Percentiles rank a stretch among this genome's conserved stretches.
Conservation (phyloP, 2,888 invertebrate species). For the Crossocerus cetratus region DNA sequence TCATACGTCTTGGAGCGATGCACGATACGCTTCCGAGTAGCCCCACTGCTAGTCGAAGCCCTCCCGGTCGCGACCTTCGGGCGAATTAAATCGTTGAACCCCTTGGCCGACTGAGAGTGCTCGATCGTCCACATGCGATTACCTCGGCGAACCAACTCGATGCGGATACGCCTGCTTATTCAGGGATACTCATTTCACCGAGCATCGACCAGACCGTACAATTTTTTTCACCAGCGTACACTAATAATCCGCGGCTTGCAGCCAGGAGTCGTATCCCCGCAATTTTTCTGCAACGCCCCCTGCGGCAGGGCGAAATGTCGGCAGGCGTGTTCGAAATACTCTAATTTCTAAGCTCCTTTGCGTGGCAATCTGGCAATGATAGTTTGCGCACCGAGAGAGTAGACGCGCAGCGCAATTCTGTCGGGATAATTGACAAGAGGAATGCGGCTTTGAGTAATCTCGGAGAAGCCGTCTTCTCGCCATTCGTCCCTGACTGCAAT, state of each 20-base stretch:
- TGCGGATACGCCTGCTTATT: not conserved
- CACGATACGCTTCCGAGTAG: slow-evolving; percentile 68
- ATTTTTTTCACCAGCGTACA: too few species aligned
- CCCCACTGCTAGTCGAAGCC: slow-evolving; percentile 35
- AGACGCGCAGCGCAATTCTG: not conserved
- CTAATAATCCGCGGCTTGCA: too few species aligned
- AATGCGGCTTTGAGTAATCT: slow-evolving; percentile 1
- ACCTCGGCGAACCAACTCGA: slow-evolving; percentile 30
- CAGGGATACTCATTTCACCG: not conserved
- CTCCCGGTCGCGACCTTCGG: slow-evolving; percentile 45
- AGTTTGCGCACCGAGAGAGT: not conserved
- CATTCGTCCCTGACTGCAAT: slow-evolving; percentile 1
- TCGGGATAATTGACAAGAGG: slow-evolving; percentile 1
- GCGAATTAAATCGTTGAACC: slow-evolving; percentile 51
- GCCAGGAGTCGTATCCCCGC: too few species aligned
- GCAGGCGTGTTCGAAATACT: not conserved
- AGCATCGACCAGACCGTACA: not conserved
- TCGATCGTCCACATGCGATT: slow-evolving; percentile 26
- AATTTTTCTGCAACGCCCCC: too few species aligned
- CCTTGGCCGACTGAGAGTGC: slow-evolving; percentile 26
- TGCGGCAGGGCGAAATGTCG: not conserved
- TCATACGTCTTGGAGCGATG: slow-evolving; percentile 61
- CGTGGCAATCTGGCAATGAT: not conserved
- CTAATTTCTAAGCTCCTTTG: not conserved
- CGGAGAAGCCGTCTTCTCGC: not conserved